Conservation (phyloP, 2,888 invertebrate genomes). For the Ochropleura leucogaster region DNA sequence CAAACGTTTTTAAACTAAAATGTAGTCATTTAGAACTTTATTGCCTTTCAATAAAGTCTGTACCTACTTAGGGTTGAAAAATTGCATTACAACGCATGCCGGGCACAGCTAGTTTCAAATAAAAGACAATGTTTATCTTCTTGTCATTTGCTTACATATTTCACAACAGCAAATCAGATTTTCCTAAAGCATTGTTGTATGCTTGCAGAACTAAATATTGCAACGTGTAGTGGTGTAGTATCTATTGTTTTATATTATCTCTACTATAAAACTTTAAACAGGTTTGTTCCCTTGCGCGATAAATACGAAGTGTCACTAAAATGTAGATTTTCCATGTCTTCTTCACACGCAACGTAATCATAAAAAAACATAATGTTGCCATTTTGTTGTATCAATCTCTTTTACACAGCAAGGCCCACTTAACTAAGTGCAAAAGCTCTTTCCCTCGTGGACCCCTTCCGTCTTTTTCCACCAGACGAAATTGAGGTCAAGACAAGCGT, state of each 20-base stretch:
- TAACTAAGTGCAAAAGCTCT: conserved; percentile 10
- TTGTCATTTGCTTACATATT: conserved; percentile 48
- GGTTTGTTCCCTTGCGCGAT: not conserved
- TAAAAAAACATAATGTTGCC: not conserved
- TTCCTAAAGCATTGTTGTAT: conserved; percentile 64
- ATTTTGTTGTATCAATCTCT: not conserved
- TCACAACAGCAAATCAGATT: conserved; percentile 66
- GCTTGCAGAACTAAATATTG: conserved; percentile 56
- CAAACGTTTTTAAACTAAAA: too few species aligned
- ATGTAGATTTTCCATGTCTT: not conserved
- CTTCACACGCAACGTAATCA: not conserved
- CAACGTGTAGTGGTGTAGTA: conserved; percentile 52
- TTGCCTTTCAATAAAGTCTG: too few species aligned
- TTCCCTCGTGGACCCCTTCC: not conserved
- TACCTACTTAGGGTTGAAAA: too few species aligned
- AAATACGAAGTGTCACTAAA: not conserved
- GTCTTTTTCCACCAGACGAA: not conserved
- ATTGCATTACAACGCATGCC: too few species aligned
- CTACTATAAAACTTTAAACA: conserved; percentile 23
- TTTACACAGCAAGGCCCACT: not conserved
- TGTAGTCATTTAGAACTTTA: too few species aligned
- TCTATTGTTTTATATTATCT: conserved; percentile 59
- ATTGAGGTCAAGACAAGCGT: conserved; percentile 9
- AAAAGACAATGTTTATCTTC: conserved; percentile 42
- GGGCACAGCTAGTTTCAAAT: too few species aligned